Evolutionary conservation across 2,797 vertebrate genomes (phyloP).

Genomic region (Chaetophractus vellerosus): DNA sequence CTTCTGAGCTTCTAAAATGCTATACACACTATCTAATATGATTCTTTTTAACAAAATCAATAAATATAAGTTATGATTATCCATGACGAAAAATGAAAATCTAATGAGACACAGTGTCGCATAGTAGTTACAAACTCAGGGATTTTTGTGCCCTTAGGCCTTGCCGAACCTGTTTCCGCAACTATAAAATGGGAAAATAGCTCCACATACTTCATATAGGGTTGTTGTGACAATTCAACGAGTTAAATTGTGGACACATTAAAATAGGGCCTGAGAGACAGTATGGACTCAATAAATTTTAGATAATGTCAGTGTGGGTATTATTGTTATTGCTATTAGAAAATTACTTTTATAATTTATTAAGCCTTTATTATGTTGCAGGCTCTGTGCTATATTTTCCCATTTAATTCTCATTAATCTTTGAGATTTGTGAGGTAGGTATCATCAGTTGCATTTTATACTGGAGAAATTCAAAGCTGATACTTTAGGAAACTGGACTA

Average conservation of each 20-base stretch:
- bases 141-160: neutral
- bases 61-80: neutral
- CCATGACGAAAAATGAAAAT: neutral
- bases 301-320: neutral
- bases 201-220: neutral
- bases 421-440: neutral
- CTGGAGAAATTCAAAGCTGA: neutral
- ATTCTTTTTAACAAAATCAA: conserved; percentile 17
- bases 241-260: neutral
- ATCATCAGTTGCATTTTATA: neutral
- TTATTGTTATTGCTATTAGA: neutral
- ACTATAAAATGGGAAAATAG: neutral
- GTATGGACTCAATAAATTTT: neutral
- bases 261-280: neutral
- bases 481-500: neutral
- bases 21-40: neutral
- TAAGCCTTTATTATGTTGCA: neutral
- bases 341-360: neutral
- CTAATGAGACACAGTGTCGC: neutral
- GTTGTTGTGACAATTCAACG: neutral
- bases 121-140: neutral
- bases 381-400: neutral
- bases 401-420: neutral
- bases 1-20: conserved; percentile 36
- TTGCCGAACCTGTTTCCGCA: neutral